Base-by-base conservation (phyloP, 1,140 invertebrate species). In the Charaxes varanes region DNA sequence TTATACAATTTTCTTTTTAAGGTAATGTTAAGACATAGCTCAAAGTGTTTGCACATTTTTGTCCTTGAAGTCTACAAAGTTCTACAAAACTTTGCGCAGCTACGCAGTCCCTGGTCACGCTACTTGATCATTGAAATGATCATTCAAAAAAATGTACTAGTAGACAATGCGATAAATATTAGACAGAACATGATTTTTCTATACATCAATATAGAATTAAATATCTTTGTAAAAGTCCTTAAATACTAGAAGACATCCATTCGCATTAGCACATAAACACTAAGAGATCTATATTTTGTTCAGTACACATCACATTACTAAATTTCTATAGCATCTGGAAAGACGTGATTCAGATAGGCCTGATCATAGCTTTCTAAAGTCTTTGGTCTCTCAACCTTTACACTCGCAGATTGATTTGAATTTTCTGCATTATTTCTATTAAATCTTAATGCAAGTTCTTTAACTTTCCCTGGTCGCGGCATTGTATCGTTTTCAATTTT, bases 291-390 rank as follows among this genome's bases (percentile, higher is more conserved):
- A 31, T 37, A 13, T 24, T 37, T 37, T 38, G 34, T 45, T 45
- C 12, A 30, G 26, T 35, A 32, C 14, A 26, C 37, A 30, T 32
- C 31, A 42, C 27, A 17, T 35, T 30, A 21, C 67, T 65, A 85
- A 50, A 85, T 73, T 69, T 85, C 84, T 36, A 84, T 70, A 41
- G 84, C 81, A 37, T 80, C 79, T 15, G 84, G 84, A 54, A 85
- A 85, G 33, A 85, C 57, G 45, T 85, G 84, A 53, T 85, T 69
- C 30, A 85, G 61, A 51, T 85, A 85, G 27, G 71, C 69, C 53
- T 84, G 79, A 40, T 84, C 80, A 38, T 66, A 85, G 46, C 70
- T 82, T 47, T 85, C 77, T 28, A 85, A 53, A 11, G 79, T 72
- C 50, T 76, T 85, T 27, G 84, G 84, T 58, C 84, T 68, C 2